Conservation (phyloP, 2,113 vertebrate species). For the Rhagologus leucostigma region DNA sequence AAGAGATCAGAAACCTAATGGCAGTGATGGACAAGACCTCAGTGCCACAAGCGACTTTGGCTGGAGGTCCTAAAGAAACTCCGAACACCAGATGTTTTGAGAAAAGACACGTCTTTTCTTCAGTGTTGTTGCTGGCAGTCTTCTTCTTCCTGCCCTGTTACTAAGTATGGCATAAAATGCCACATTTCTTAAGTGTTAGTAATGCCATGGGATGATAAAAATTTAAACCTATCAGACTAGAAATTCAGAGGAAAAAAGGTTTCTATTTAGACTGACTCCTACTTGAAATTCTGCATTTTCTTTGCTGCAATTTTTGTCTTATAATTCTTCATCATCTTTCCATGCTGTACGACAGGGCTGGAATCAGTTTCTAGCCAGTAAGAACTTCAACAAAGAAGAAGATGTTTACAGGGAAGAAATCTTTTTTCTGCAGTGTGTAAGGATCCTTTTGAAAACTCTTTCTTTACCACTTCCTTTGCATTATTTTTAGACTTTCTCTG, state of each 20-base stretch:
- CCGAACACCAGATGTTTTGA: background rate
- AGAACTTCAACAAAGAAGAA: background rate
- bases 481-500: background rate
- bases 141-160: background rate
- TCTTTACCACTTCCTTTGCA: background rate
- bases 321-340: background rate
- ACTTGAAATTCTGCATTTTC: background rate
- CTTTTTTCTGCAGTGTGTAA: background rate
- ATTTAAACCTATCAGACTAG: background rate
- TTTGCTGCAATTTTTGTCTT: background rate
- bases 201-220: background rate
- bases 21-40: background rate
- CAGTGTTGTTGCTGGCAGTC: background rate
- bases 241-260: background rate
- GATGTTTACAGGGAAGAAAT: background rate
- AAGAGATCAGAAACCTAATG: background rate
- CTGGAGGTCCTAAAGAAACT: background rate
- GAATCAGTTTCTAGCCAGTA: background rate
- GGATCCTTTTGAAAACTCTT: background rate
- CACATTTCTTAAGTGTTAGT: constrained; percentile 6
- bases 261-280: background rate
- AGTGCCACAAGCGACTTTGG: background rate
- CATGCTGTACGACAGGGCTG: background rate
- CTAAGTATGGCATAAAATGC: background rate
- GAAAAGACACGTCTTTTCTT: background rate